These are phyloP conservation scores for Gallinago stenura DNA, from an alignment of 2,797 vertebrate species.

Conservation along the genomic window DNA sequence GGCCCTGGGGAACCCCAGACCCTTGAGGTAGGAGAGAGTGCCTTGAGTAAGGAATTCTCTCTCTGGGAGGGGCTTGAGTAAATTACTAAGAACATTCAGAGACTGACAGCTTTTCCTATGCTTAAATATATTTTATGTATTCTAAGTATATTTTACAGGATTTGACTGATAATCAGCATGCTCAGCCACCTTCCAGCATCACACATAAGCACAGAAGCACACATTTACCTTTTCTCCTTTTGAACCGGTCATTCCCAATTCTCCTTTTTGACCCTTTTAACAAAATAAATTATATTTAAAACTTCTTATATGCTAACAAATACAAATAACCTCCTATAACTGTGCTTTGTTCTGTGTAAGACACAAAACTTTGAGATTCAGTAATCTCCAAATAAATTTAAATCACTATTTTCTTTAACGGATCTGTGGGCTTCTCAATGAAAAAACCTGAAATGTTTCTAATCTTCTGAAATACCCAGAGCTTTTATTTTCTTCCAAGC, in stretches of 20 bases:
- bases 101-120: neutral
- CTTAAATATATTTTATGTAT: neutral
- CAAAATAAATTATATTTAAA: constrained; percentile 20
- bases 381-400: neutral
- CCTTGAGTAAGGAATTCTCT: neutral
- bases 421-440: neutral
- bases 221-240: constrained; percentile 88
- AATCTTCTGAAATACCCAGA: neutral
- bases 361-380: neutral
- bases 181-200: neutral
- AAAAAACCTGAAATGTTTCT: neutral
- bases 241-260: constrained; percentile 70
- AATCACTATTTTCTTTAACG: neutral
- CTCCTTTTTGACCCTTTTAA: constrained; percentile 82
- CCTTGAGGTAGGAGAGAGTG: too few species aligned
- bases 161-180: neutral
- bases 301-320: neutral
- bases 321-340: neutral
- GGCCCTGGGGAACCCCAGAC: too few species aligned
- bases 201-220: neutral
- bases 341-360: neutral
- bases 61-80: neutral
- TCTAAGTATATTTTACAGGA: neutral
- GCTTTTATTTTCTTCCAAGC: neutral
- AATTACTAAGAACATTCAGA: neutral